Evolutionary conservation across 1,140 invertebrate species (phyloP).

Genomic region (Pemphigus obesinymphae): DNA sequence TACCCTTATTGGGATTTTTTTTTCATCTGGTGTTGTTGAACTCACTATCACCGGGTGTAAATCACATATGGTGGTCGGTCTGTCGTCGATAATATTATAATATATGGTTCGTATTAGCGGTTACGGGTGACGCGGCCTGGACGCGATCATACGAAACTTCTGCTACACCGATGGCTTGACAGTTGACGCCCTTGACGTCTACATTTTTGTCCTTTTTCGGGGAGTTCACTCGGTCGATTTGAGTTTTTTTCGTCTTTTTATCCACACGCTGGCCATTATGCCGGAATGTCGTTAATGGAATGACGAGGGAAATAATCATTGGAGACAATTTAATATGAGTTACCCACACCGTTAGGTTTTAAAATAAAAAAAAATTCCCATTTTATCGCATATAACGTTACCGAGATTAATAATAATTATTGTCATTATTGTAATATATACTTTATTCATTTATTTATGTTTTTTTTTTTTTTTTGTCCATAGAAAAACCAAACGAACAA

Average conservation of each 20-base stretch:
- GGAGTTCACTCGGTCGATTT: neutral
- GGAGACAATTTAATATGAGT: no score
- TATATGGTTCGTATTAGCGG: neutral
- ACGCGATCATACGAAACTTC: neutral
- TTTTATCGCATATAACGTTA: neutral
- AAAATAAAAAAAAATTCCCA: no score
- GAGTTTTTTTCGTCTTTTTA: neutral
- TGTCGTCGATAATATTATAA: neutral
- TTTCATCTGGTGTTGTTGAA: neutral
- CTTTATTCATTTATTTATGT: no score
- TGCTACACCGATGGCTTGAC: neutral
- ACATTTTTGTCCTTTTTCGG: neutral
- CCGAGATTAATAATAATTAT: neutral
- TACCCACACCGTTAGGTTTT: no score
- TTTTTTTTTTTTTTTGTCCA: slow-evolving; percentile 43
- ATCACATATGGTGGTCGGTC: neutral
- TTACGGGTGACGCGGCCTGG: neutral
- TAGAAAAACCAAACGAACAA: slow-evolving; percentile 53
- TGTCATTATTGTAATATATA: no score
- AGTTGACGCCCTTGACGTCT: neutral
- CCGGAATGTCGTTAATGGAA: neutral
- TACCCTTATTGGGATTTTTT: neutral
- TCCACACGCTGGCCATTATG: neutral
- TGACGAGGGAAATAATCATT: no score
- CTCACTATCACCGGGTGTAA: neutral